These are phyloP conservation scores for Lepisosteus oculatus DNA, from an alignment of 2,113 vertebrate species.

Conservation along the genomic window DNA sequence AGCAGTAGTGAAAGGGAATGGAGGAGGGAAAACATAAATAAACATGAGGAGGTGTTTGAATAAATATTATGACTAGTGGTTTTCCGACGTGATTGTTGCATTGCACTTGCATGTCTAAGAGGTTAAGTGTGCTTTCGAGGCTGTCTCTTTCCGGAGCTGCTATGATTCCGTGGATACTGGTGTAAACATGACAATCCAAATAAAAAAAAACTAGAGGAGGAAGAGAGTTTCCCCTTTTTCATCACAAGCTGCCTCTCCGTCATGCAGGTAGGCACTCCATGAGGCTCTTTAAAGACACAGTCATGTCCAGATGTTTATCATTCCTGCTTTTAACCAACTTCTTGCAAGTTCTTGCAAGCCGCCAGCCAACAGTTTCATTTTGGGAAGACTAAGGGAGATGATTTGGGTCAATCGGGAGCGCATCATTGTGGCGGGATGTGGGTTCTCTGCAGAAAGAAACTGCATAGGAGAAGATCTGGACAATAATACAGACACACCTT, in stretches of 20 bases:
- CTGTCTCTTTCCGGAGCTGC: conserved; percentile 42
- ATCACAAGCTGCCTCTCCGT: not conserved
- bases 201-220: not conserved
- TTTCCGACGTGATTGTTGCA: conserved; percentile 40
- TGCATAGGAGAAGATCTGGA: no score
- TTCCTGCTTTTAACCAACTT: conserved; percentile 24
- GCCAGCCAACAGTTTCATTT: conserved; percentile 1
- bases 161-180: not conserved
- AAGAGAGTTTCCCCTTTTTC: no score
- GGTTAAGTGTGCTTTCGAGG: conserved; percentile 36
- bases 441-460: no score
- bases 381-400: conserved; percentile 3
- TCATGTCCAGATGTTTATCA: conserved; percentile 25
- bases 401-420: not conserved
- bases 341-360: conserved; percentile 1
- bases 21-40: conserved; percentile 30
- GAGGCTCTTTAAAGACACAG: no score
- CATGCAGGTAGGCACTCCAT: not conserved
- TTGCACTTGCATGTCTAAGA: conserved; percentile 37
- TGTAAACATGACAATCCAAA: conserved; percentile 13
- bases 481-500: no score
- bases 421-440: no score
- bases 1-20: conserved; percentile 28
- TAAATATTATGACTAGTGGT: conserved; percentile 58
- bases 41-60: conserved; percentile 32